Evolutionary conservation across 2,888 invertebrate species (phyloP), one percentile per base, ranked within the genome.

Genomic region (Zygothrica quintamaculata): DNA sequence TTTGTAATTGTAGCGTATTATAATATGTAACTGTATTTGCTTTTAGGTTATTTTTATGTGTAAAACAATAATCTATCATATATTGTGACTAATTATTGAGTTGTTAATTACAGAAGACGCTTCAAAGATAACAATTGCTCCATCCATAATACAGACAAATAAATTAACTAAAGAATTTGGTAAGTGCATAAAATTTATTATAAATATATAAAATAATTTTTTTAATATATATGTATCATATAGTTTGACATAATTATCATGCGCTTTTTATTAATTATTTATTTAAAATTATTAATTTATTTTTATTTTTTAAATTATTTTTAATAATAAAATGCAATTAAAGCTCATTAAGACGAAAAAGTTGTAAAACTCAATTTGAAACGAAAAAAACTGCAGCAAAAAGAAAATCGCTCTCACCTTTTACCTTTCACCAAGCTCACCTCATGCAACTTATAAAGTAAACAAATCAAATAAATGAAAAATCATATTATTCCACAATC

Each of bases 271-370:
- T 37, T 3, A 34, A 13, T 39, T 39, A 11, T 58, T 33, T 53
- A 36, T 31, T 16, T 58, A 22, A 34, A 7, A 5, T 47, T 8
- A 40, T 15, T 13, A 43, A 53, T 43, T 66, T 8, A 29, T 11
- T 22, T 22, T 22, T 22, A 2, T 22, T 59, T 59, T 65, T 16
- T 34, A n/a, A n/a, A 11, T 67, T 69, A 53, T 77, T 69, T 65
- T 81, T 64, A 42, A 52, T 15, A 68, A n/a, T n/a, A n/a, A n/a
- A 85, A 77, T 77, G 84, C 85, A 87, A 87, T 86, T 87, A 87
- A 75, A 87, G 86, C 87, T 77, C 81, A 77, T 77, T 73, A 68
- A 59, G 61, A 62, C 16, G 50, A 65, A 66, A 44, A 65, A 68
- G 72, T 55, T 56, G 13, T 59, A 53, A 13, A 46, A 33, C 40